These are phyloP conservation scores for Hycleus phaleratus DNA, from an alignment of 1,140 invertebrate species.

Conservation along the genomic window DNA sequence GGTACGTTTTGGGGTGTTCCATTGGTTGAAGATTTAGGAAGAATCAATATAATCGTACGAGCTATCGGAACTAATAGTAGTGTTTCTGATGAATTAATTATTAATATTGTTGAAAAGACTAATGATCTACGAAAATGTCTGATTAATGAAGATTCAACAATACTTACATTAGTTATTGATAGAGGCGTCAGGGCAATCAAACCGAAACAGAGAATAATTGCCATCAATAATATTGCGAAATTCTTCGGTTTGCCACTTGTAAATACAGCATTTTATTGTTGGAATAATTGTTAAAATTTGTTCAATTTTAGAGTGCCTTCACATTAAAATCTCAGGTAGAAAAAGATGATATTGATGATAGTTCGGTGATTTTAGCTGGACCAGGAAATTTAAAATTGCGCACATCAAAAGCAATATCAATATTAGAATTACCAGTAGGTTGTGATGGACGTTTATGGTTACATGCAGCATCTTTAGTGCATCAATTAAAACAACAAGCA, in stretches of 20 bases:
- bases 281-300: constrained; percentile 16
- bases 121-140: constrained; percentile 25
- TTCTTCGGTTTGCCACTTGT: constrained; percentile 48
- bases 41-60: constrained; percentile 25
- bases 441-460: constrained; percentile 54
- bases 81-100: constrained; percentile 13
- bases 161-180: constrained; percentile 45
- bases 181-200: constrained; percentile 43
- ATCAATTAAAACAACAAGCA: constrained; percentile 50
- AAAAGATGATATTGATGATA: constrained; percentile 33
- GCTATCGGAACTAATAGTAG: constrained; percentile 12
- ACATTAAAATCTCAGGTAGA: constrained; percentile 38
- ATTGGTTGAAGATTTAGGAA: constrained; percentile 28
- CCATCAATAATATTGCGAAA: constrained; percentile 47
- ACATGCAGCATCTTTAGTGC: constrained; percentile 44
- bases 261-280: constrained; percentile 28
- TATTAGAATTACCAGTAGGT: constrained; percentile 49
- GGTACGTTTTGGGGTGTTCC: constrained; percentile 38
- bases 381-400: constrained; percentile 49
- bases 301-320: constrained; percentile 43
- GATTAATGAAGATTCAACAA: constrained; percentile 30
- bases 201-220: constrained; percentile 43
- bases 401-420: constrained; percentile 43
- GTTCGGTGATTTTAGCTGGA: constrained; percentile 49
- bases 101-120: constrained; percentile 11